phyloP scores from a whole-genome alignment of 2,888 invertebrate genomes.

The Clunio marinus region DNA sequence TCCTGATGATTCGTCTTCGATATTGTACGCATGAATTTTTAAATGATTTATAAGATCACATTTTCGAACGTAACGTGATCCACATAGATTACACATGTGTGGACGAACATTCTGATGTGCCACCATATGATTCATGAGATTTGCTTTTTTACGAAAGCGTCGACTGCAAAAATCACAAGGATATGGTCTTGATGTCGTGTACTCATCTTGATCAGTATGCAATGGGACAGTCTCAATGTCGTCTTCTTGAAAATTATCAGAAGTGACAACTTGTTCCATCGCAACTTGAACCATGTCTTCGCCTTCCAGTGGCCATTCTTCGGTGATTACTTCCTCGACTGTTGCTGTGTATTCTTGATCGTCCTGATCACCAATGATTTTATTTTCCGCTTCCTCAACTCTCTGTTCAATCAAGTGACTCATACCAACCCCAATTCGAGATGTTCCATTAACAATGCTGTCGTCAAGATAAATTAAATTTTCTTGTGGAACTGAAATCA shows the following conservation, averaged over 20 bases:
- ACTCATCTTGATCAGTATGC: slow-evolving; percentile 75
- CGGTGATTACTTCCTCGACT: slow-evolving; percentile 71
- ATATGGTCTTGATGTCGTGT: slow-evolving; percentile 64
- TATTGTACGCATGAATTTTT: slow-evolving; percentile 74
- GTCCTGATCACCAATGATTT: slow-evolving; percentile 42
- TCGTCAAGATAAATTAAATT: slow-evolving; percentile 61
- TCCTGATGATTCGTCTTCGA: slow-evolving; percentile 59
- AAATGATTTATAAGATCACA: slow-evolving; percentile 78
- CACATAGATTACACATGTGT: slow-evolving; percentile 77
- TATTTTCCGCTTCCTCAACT: slow-evolving; percentile 43
- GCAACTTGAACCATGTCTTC: slow-evolving; percentile 54
- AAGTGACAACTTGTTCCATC: slow-evolving; percentile 32
- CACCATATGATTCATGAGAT: slow-evolving; percentile 81
- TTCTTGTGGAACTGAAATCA: slow-evolving; percentile 46
- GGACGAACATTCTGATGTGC: slow-evolving; percentile 80
- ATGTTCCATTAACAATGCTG: slow-evolving; percentile 41
- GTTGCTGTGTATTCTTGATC: slow-evolving; percentile 60
- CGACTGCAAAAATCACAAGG: slow-evolving; percentile 84
- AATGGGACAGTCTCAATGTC: slow-evolving; percentile 60
- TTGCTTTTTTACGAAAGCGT: slow-evolving; percentile 76
- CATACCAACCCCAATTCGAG: slow-evolving; percentile 45
- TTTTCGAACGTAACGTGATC: slow-evolving; percentile 72
- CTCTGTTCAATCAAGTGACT: slow-evolving; percentile 46
- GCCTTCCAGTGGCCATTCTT: slow-evolving; percentile 73
- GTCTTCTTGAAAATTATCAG: slow-evolving; percentile 54